Evolutionary conservation across 2,888 invertebrate species (phyloP).

Genomic region (Melipona bicolor): DNA sequence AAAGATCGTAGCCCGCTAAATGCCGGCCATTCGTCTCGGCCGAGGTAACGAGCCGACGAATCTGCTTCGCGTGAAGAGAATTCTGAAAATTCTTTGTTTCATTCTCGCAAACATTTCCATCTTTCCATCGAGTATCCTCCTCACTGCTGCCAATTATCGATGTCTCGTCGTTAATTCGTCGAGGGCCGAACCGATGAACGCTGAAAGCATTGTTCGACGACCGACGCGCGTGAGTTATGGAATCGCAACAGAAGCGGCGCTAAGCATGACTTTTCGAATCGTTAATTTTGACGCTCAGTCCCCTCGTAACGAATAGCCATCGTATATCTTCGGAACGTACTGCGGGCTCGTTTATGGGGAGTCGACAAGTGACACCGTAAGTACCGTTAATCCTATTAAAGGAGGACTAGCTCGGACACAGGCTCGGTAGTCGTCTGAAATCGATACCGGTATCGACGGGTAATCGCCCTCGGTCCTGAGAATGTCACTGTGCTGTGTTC

Average conservation of each 20-base stretch:
- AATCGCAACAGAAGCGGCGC: constrained; percentile 54
- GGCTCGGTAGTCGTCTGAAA: constrained; percentile 66
- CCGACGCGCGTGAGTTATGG: constrained; percentile 57
- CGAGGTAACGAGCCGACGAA: constrained; percentile 37
- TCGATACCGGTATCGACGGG: constrained; percentile 56
- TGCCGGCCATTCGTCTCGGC: constrained; percentile 40
- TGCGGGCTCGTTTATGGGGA: constrained; percentile 49
- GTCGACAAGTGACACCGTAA: constrained; percentile 67
- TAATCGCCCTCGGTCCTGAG: constrained; percentile 61
- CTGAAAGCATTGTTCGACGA: constrained; percentile 32
- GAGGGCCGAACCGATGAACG: neutral
- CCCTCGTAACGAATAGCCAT: constrained; percentile 61
- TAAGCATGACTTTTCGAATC: constrained; percentile 65
- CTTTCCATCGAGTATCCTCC: neutral
- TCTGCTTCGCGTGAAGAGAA: constrained; percentile 38
- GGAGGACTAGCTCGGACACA: constrained; percentile 65
- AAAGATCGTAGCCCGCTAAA: constrained; percentile 55
- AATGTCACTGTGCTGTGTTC: constrained; percentile 63
- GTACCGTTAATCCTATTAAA: constrained; percentile 72
- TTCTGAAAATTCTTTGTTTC: neutral
- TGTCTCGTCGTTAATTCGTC: constrained; percentile 20
- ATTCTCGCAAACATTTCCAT: neutral
- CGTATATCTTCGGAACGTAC: constrained; percentile 64
- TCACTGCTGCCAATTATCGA: constrained; percentile 5
- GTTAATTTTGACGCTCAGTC: constrained; percentile 67